Base-by-base conservation (phyloP, 2,113 vertebrate genomes). In the Dryoscopus gambensis region DNA sequence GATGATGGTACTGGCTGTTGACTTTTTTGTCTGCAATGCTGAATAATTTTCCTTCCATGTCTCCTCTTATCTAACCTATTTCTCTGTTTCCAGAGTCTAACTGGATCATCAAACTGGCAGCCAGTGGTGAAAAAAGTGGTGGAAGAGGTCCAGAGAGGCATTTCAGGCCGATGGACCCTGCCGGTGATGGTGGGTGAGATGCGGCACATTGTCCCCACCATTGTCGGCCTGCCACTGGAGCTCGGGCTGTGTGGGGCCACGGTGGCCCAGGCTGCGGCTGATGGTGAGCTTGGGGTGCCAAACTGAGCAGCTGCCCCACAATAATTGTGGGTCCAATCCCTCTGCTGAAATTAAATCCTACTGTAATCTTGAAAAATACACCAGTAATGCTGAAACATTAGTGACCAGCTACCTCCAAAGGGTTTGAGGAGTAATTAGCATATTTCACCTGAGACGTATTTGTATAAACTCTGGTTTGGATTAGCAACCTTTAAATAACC, bases 141-240 rank as follows among this genome's bases (percentile, higher is more conserved):
- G 68, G 93, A 96, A 31, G 63, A 92, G 37, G 65, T 98, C 69
- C 94, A 96, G 75, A 83, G 59, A 74, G 98, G 98, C 37, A 16
- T 95, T 87, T 88, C 93, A 33, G 84, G 94, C 46, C 93, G 18
- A 14, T 93, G 97, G 85, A 87, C 82, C 5, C 96, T 98, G 80
- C 98, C 98, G 1, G 10, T 95, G 33, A 17, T 98, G 93, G 93
- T 89, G 62, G 89, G 92, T 11, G 98, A 99, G 94, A 30, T 98
- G 73, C 96, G 97, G 23, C 97, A 95, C 40, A 93, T 98, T 28
- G 20, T 98, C 12, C 98, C 98, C 24, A 98, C 98, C 2, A 62
- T 91, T 46, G 69, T 97, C 2, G 98, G 98, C 24, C 3, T 99
- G 46, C 98, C 99, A 0, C 94, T 99, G 96, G 98, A 99, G 96